Evolutionary conservation across 1,140 invertebrate species (phyloP).

Genomic region (Triops longicaudatus): DNA sequence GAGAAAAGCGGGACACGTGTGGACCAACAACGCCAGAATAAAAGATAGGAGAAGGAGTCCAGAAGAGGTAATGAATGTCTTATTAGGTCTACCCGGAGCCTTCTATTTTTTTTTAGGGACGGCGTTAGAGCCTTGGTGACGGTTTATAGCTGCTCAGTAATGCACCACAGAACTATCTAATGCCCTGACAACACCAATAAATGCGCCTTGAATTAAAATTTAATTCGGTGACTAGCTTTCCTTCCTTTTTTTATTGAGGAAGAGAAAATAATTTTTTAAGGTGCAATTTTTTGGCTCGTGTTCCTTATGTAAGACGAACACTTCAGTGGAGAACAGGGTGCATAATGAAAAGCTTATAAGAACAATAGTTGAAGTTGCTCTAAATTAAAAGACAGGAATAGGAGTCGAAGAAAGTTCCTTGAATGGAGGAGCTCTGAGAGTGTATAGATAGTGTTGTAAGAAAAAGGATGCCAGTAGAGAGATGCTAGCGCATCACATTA

Average conservation of each 20-base stretch:
- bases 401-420: too few species aligned
- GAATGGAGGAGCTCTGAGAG: too few species aligned
- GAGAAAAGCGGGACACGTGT: neutral
- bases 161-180: neutral
- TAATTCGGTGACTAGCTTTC: neutral
- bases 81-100: neutral
- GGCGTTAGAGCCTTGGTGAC: neutral
- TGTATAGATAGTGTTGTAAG: neutral
- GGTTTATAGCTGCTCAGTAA: neutral
- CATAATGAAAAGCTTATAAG: conserved; percentile 3
- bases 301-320: neutral
- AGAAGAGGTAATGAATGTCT: conserved; percentile 12
- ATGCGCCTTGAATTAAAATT: neutral
- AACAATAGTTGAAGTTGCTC: neutral
- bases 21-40: neutral
- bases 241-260: too few species aligned
- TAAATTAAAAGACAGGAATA: neutral
- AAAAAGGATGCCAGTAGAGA: neutral
- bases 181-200: neutral
- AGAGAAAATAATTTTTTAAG: too few species aligned
- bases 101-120: neutral
- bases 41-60: neutral
- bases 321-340: neutral
- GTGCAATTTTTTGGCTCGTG: neutral
- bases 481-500: conserved; percentile 2